These are phyloP conservation scores for Tympanoctomys barrerae DNA, from an alignment of 2,797 vertebrate genomes.

Conservation along the genomic window DNA sequence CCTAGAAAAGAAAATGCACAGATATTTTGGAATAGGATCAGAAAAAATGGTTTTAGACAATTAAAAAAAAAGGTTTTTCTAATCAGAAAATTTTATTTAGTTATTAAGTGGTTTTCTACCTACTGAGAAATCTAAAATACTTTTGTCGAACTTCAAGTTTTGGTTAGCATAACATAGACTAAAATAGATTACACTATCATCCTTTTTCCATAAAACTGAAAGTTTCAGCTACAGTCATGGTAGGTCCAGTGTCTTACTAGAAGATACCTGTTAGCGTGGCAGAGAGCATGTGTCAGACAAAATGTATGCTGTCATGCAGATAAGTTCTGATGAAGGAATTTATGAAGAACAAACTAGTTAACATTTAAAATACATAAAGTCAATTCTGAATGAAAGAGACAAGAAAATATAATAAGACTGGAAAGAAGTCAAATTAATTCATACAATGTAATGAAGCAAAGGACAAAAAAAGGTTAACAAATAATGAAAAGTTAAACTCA, in stretches of 20 bases:
- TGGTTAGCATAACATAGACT: neutral
- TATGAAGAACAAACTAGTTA: conserved; percentile 47
- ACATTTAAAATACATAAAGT: conserved; percentile 56
- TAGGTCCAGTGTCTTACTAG: neutral
- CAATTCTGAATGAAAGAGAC: conserved; percentile 4
- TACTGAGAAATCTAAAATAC: neutral
- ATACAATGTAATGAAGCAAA: conserved; percentile 37
- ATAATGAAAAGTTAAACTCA: conserved; percentile 59
- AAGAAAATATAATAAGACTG: conserved; percentile 42
- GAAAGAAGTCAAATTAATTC: conserved; percentile 49
- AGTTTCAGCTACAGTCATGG: neutral
- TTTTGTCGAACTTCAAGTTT: neutral
- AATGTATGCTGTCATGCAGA: neutral
- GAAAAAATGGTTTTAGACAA: neutral
- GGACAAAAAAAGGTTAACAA: conserved; percentile 16
- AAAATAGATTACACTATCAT: neutral
- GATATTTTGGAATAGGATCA: neutral
- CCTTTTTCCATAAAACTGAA: neutral
- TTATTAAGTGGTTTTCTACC: neutral
- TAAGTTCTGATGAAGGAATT: neutral
- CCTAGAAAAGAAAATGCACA: neutral
- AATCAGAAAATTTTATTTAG: neutral
- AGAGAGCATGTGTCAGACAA: neutral
- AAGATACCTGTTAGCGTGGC: rapidly evolving
- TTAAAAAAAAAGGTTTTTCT: conserved; percentile 42